phyloP scores from a whole-genome alignment of 1,140 invertebrate genomes.

The Meloidogyne exigua region DNA sequence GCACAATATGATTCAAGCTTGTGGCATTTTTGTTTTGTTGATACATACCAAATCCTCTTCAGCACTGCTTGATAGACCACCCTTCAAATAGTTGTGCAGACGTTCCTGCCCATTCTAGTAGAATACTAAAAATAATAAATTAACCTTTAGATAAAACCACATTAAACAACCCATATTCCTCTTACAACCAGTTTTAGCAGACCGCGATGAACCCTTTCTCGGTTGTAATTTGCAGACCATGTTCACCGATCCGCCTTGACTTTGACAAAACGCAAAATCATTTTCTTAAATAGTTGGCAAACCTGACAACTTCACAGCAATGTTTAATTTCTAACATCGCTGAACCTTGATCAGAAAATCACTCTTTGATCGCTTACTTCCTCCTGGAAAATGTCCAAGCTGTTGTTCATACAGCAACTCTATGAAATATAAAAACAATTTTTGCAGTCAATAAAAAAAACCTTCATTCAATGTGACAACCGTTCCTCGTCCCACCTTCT shows the following conservation, averaged over 20 bases:
- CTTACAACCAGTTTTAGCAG: conserved; percentile 97
- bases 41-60: too few species aligned
- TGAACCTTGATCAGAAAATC: conserved; percentile 96
- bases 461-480: conserved; percentile 97
- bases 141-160: conserved; percentile 83
- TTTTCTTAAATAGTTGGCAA: conserved; percentile 97
- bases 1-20: too few species aligned
- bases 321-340: conserved; percentile 99
- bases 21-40: too few species aligned
- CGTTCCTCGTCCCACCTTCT: conserved; percentile 99
- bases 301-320: conserved; percentile 99
- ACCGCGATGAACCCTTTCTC: conserved; percentile 75
- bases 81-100: conserved; percentile 96
- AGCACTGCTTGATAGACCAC: conserved; percentile 97
- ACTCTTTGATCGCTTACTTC: conserved; percentile 98
- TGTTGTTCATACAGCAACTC: too few species aligned
- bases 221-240: conserved; percentile 98
- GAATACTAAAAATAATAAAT: conserved; percentile 12
- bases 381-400: conserved; percentile 99
- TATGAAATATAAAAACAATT: too few species aligned
- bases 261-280: conserved; percentile 98
- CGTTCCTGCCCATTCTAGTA: conserved; percentile 86
- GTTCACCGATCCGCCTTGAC: conserved; percentile 99
- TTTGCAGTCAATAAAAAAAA: conserved; percentile 69
- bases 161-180: too few species aligned